A percentile compares a stretch with the other conserved stretches of the same genome.
Evolutionary conservation across 1,140 invertebrate genomes (phyloP).

Genomic region (Aricia agestis): DNA sequence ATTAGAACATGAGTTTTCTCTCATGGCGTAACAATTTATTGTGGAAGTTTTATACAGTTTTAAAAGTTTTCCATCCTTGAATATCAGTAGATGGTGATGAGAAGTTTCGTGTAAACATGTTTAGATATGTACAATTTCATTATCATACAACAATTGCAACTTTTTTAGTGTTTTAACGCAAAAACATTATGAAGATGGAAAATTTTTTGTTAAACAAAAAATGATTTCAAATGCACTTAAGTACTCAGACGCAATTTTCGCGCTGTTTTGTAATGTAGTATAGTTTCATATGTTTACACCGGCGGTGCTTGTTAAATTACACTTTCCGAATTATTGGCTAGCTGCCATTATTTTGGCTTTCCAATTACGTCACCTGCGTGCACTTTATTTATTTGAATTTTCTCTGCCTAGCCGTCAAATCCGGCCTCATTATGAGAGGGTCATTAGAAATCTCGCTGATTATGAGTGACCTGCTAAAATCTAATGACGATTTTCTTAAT

Average conservation of each 20-base stretch:
- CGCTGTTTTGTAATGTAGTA: not conserved
- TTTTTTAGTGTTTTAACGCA: too few relatives aligned
- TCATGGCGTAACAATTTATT: too few relatives aligned
- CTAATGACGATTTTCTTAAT: not conserved
- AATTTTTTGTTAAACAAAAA: too few relatives aligned
- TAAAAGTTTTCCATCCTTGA: too few relatives aligned
- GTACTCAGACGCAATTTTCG: not conserved
- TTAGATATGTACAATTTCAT: too few relatives aligned
- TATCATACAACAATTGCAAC: too few relatives aligned
- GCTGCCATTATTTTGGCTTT: constrained; percentile 29
- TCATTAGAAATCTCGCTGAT: not conserved
- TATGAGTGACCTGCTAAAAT: not conserved
- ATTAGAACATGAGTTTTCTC: not conserved
- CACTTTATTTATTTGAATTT: not conserved
- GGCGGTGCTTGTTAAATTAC: constrained; percentile 3
- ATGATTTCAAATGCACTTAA: not conserved
- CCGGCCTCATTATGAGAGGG: not conserved
- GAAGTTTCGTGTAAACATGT: too few relatives aligned
- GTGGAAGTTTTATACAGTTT: too few relatives aligned
- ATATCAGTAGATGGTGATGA: too few relatives aligned
- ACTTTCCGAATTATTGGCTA: constrained; percentile 28
- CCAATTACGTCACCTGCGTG: constrained; percentile 21
- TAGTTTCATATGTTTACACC: not conserved
- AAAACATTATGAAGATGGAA: too few relatives aligned
- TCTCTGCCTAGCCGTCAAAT: not conserved